A percentile compares a stretch with the other conserved stretches of the same genome.
phyloP scores from a whole-genome alignment of 2,888 invertebrate species.

The Troides aeacus region DNA sequence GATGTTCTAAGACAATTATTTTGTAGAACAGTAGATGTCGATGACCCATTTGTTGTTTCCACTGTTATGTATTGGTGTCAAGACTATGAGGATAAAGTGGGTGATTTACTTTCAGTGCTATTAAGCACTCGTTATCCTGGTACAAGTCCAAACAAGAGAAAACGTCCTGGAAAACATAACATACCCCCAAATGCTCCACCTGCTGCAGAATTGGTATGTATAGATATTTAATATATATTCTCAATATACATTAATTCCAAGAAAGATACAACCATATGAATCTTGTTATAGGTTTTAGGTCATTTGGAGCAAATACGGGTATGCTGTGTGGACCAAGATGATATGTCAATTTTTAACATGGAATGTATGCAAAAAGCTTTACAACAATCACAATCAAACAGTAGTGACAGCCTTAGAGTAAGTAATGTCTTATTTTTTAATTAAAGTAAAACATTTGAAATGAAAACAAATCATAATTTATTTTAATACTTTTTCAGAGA shows the following conservation, averaged over 20 bases:
- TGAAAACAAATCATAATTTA: background rate
- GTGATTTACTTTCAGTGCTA: constrained; percentile 88
- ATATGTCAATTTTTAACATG: constrained; percentile 90
- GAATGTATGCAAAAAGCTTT: constrained; percentile 95
- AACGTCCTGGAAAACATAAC: constrained; percentile 88
- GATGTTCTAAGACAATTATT: constrained; percentile 92
- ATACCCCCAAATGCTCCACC: constrained; percentile 85
- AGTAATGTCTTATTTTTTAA: constrained; percentile 31
- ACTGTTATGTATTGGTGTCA: constrained; percentile 97
- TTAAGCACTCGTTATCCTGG: constrained; percentile 91
- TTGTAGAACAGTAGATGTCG: constrained; percentile 85
- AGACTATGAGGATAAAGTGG: constrained; percentile 93
- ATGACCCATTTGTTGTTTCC: constrained; percentile 94
- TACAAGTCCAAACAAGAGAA: constrained; percentile 94
- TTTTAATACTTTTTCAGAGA: constrained; percentile 76
- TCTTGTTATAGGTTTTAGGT: constrained; percentile 84
- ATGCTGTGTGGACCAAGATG: constrained; percentile 84
- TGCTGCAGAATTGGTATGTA: constrained; percentile 86
- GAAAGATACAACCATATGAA: constrained; percentile 1
- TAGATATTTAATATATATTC: background rate
- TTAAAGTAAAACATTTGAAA: background rate
- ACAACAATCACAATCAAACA: constrained; percentile 91
- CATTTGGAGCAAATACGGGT: constrained; percentile 95
- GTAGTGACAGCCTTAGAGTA: constrained; percentile 92
- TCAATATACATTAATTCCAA: background rate